These are phyloP conservation scores for Chionomys nivalis DNA, from an alignment of 2,113 vertebrate genomes.

Conservation along the genomic window DNA sequence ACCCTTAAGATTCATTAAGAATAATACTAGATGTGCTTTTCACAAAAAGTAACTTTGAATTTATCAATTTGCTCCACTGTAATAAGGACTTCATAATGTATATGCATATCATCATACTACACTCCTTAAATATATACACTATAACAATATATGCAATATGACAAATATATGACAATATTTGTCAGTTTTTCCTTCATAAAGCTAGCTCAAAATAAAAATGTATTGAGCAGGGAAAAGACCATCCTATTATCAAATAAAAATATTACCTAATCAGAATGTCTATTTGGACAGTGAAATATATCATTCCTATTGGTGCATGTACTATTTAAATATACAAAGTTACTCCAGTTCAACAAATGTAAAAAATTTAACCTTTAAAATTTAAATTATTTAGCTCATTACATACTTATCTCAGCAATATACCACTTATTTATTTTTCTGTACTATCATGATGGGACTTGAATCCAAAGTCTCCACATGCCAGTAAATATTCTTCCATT, in stretches of 20 bases:
- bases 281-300: neutral
- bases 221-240: neutral
- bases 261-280: neutral
- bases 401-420: neutral
- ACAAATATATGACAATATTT: neutral
- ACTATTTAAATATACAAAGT: neutral
- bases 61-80: neutral
- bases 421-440: neutral
- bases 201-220: neutral
- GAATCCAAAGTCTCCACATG: neutral
- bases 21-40: neutral
- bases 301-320: neutral
- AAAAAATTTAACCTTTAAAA: constrained; percentile 12
- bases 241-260: neutral
- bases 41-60: neutral
- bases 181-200: neutral
- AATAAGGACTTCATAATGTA: neutral
- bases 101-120: neutral
- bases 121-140: neutral
- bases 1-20: neutral
- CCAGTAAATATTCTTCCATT: neutral
- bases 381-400: neutral
- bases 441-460: neutral
- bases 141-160: no score
- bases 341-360: neutral